Conservation (phyloP, 2,888 invertebrate genomes). For the Elmis aenea region DNA sequence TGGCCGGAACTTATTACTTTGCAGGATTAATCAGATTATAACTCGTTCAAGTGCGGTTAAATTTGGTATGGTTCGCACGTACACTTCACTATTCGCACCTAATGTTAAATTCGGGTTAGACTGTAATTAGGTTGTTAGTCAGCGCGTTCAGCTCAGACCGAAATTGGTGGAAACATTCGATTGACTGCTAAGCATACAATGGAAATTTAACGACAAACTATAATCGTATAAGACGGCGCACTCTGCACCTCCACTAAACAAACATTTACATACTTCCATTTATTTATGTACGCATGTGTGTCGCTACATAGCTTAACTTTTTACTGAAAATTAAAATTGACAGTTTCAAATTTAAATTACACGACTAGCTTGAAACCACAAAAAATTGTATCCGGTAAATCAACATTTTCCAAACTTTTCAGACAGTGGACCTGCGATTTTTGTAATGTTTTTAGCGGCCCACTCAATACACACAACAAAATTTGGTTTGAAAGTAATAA, state of each 20-base stretch:
- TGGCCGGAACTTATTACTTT: slow-evolving; percentile 43
- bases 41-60: slow-evolving; percentile 33
- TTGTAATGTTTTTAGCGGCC: no score
- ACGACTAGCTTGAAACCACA: no score
- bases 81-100: slow-evolving; percentile 29
- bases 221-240: not conserved
- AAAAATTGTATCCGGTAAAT: no score
- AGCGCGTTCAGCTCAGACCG: slow-evolving; percentile 16
- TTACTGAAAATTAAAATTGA: no score
- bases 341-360: no score
- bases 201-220: not conserved
- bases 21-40: slow-evolving; percentile 43
- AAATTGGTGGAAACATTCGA: slow-evolving; percentile 22
- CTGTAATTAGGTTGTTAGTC: slow-evolving; percentile 27
- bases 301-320: no score
- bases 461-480: no score
- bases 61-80: slow-evolving; percentile 24
- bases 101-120: slow-evolving; percentile 23
- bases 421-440: no score
- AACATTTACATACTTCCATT: no score
- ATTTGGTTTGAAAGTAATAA: no score
- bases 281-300: no score
- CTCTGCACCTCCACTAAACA: not conserved
- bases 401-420: no score
- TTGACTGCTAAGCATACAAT: slow-evolving; percentile 9